Conservation (phyloP, 2,888 invertebrate species). For the Tetranychus piercei region DNA sequence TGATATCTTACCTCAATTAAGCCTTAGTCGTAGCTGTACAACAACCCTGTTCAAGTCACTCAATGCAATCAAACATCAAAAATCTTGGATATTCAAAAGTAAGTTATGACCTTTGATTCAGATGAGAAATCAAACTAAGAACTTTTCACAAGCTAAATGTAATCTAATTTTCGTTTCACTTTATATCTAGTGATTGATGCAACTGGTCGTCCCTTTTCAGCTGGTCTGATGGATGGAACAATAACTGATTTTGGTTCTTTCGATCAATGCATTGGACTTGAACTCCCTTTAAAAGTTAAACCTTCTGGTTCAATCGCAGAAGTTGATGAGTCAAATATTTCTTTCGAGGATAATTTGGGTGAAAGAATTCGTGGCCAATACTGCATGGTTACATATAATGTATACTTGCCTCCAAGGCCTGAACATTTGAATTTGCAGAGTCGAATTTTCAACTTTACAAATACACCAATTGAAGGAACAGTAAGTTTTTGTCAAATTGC, state of each 20-base stretch:
- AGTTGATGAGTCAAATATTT: background rate
- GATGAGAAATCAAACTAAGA: background rate
- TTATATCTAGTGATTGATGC: conserved; percentile 18
- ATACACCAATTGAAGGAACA: conserved; percentile 16
- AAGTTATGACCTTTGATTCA: background rate
- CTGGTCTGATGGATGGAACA: conserved; percentile 18
- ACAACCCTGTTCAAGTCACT: background rate
- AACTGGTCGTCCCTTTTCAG: conserved; percentile 14
- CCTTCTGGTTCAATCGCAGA: background rate
- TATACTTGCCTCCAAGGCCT: conserved; percentile 16
- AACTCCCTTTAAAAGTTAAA: background rate
- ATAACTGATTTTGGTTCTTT: conserved; percentile 19
- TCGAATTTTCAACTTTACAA: conserved; percentile 17
- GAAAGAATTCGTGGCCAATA: conserved; percentile 17
- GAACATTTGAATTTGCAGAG: conserved; percentile 12
- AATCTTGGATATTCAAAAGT: background rate
- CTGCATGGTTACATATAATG: conserved; percentile 17
- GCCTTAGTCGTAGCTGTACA: background rate
- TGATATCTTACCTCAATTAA: background rate
- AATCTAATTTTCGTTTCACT: background rate
- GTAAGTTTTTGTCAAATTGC: background rate
- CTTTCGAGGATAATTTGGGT: background rate
- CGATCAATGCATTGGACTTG: conserved; percentile 20
- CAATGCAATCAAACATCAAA: background rate
- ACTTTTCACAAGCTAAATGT: no score